phyloP scores from a whole-genome alignment of 2,797 vertebrate genomes.

The Ibycter americanus region DNA sequence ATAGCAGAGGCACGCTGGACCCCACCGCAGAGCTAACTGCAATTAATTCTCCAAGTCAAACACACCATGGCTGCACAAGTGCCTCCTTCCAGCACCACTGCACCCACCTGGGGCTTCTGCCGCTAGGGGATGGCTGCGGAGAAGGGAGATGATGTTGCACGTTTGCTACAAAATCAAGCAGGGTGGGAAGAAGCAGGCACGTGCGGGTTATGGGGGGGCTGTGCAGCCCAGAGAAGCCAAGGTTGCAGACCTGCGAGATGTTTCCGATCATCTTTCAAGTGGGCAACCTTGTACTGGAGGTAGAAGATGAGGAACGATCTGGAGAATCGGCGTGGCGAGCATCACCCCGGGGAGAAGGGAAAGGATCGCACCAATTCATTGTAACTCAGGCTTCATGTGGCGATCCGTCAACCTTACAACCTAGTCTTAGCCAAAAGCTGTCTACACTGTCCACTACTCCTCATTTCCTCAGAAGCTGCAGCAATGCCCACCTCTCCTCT shows the following conservation, averaged over 20 bases:
- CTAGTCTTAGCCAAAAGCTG: neutral
- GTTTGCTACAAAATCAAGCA: neutral
- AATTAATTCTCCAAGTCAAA: neutral
- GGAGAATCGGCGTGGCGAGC: neutral
- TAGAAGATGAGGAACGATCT: neutral
- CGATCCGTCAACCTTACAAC: rapidly evolving
- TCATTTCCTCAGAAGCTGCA: neutral
- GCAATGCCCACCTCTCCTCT: neutral
- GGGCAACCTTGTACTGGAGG: neutral
- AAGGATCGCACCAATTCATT: neutral
- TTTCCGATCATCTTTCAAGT: neutral
- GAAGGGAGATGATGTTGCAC: neutral
- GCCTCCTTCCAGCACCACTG: neutral
- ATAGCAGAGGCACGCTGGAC: neutral
- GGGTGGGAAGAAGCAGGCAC: neutral
- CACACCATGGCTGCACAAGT: rapidly evolving
- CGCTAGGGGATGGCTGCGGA: rapidly evolving
- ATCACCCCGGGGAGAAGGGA: neutral
- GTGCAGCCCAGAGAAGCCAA: neutral
- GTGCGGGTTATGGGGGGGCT: neutral
- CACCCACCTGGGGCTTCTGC: neutral
- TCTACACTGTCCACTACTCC: neutral
- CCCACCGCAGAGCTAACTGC: neutral
- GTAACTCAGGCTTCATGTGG: neutral
- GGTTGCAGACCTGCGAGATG: neutral